These are phyloP conservation scores for Neodiprion pinetum DNA, from an alignment of 1,140 invertebrate genomes.

Conservation along the genomic window DNA sequence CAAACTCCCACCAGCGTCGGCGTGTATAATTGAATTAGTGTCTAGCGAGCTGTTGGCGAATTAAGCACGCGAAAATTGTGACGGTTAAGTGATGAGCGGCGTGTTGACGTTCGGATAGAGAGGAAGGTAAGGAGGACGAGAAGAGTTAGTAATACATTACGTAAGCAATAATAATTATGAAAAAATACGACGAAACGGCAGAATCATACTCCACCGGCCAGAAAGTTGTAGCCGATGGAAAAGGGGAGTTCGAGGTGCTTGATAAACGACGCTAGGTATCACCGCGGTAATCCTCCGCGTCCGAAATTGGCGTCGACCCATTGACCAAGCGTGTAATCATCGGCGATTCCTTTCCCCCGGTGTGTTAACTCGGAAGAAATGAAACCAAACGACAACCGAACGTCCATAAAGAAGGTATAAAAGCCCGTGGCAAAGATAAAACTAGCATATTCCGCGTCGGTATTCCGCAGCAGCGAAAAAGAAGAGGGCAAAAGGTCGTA, in stretches of 20 bases:
- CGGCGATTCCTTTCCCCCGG: background rate
- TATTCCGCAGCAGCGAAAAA: background rate
- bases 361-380: background rate
- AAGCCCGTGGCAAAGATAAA: background rate
- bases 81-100: background rate
- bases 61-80: background rate
- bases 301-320: background rate
- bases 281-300: background rate
- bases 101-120: background rate
- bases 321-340: background rate
- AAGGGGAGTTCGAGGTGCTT: background rate
- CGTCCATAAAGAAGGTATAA: constrained; percentile 2
- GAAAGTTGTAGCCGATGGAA: background rate
- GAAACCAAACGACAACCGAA: background rate
- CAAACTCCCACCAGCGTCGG: background rate
- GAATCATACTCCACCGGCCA: background rate
- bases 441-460: background rate
- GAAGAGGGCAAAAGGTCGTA: background rate
- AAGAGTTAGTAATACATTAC: too few species aligned
- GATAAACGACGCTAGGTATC: too few species aligned
- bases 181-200: too few species aligned
- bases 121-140: too few species aligned
- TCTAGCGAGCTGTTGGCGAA: constrained; percentile 3
- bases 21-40: background rate
- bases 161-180: too few species aligned